Percentiles rank a stretch among this genome's conserved stretches.
Evolutionary conservation across 2,888 invertebrate genomes (phyloP).

Genomic region (Meiosimyza decipiens): DNA sequence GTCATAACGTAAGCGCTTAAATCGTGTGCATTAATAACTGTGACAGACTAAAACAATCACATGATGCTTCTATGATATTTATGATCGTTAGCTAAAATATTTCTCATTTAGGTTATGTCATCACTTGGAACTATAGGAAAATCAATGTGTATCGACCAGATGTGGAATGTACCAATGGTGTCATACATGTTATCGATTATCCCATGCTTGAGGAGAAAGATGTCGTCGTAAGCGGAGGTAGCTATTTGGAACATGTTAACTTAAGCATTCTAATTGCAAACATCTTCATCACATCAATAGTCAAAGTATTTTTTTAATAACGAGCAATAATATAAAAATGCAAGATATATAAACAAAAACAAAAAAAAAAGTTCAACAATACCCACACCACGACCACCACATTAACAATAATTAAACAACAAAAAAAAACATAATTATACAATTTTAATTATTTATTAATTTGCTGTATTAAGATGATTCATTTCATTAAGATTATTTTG

Average conservation of each 20-base stretch:
- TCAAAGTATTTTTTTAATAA: conserved; percentile 63
- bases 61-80: too few relatives aligned
- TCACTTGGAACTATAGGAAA: conserved; percentile 86
- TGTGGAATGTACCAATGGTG: conserved; percentile 94
- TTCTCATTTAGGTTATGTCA: conserved; percentile 77
- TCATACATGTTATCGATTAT: conserved; percentile 92
- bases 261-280: conserved; percentile 65
- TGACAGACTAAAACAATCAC: too few relatives aligned
- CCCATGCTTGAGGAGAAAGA: conserved; percentile 88
- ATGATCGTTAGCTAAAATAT: background rate
- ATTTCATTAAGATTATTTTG: conserved; percentile 24
- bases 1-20: too few relatives aligned
- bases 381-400: conserved; percentile 27
- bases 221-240: conserved; percentile 72
- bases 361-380: conserved; percentile 32
- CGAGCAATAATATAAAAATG: conserved; percentile 44
- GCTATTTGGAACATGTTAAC: conserved; percentile 61
- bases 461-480: conserved; percentile 11
- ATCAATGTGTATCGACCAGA: conserved; percentile 90
- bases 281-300: conserved; percentile 65
- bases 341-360: conserved; percentile 37
- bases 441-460: conserved; percentile 23
- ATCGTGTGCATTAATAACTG: too few relatives aligned
- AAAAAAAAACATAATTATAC: conserved; percentile 7
- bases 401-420: conserved; percentile 35